phyloP scores from a whole-genome alignment of 2,888 invertebrate genomes.

The Plemyria rubiginata region DNA sequence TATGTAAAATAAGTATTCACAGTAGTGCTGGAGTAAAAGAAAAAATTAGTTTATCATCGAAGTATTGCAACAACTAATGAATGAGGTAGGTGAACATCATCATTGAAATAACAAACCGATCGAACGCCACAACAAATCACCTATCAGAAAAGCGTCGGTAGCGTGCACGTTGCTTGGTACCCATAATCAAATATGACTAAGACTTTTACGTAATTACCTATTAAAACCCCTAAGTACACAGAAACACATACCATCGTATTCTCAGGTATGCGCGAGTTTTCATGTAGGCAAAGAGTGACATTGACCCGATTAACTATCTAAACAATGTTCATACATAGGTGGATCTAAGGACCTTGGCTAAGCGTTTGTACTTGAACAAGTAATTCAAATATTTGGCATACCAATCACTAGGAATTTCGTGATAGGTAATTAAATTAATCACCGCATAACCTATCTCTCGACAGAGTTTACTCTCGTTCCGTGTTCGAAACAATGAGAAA shows the following conservation, averaged over 20 bases:
- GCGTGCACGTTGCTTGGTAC: not conserved
- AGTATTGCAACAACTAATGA: too few species aligned
- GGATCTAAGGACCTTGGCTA: not conserved
- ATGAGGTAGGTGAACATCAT: too few species aligned
- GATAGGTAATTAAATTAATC: constrained; percentile 11
- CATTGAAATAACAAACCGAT: too few species aligned
- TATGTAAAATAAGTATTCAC: too few species aligned
- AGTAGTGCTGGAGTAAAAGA: too few species aligned
- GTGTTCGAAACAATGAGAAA: not conserved
- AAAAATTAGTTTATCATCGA: too few species aligned
- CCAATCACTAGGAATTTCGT: constrained; percentile 20
- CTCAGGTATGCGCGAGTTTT: not conserved
- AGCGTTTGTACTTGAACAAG: not conserved
- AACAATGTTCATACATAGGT: constrained; percentile 35
- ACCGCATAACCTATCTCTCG: not conserved
- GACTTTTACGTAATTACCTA: not conserved
- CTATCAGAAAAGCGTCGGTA: not conserved
- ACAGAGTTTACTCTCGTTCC: not conserved
- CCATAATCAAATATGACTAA: not conserved
- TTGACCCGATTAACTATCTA: constrained; percentile 48
- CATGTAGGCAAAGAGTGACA: constrained; percentile 30
- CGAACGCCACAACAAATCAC: too few species aligned
- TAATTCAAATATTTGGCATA: constrained; percentile 35
- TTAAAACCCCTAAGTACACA: not conserved
- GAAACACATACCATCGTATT: not conserved